These are phyloP conservation scores for Campoplex capitator DNA, from an alignment of 2,888 invertebrate genomes.

Conservation along the genomic window DNA sequence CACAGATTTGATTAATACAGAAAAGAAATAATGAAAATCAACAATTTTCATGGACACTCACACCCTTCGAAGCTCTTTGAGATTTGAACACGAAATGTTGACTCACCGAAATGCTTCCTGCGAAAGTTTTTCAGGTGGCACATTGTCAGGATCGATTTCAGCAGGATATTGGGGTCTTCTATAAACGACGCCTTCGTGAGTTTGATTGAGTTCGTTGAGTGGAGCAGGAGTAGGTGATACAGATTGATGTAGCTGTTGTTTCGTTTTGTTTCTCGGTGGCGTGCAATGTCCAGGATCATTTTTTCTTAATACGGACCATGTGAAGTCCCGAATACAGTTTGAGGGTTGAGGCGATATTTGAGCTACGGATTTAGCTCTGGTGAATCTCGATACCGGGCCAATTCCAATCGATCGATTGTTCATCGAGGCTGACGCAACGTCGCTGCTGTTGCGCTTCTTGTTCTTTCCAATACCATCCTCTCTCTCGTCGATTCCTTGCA, in stretches of 20 bases:
- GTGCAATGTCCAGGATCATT: slow-evolving; percentile 77
- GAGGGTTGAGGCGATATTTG: slow-evolving; percentile 83
- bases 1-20: too few relatives aligned
- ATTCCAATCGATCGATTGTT: slow-evolving; percentile 3
- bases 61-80: background rate
- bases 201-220: slow-evolving; percentile 73
- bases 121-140: slow-evolving; percentile 88
- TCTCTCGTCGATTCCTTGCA: slow-evolving; percentile 84
- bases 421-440: slow-evolving; percentile 44
- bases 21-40: background rate
- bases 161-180: slow-evolving; percentile 81
- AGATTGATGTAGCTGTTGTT: slow-evolving; percentile 51
- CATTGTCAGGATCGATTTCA: slow-evolving; percentile 84
- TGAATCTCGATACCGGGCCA: slow-evolving; percentile 76
- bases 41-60: too few relatives aligned
- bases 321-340: slow-evolving; percentile 86
- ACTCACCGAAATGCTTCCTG: slow-evolving; percentile 87
- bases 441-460: slow-evolving; percentile 37
- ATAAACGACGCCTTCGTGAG: slow-evolving; percentile 74
- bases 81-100: background rate
- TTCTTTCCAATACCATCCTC: slow-evolving; percentile 61
- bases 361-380: slow-evolving; percentile 84
- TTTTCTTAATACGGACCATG: slow-evolving; percentile 86
- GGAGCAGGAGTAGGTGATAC: slow-evolving; percentile 32
- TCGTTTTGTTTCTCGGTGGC: slow-evolving; percentile 74